A percentile compares a stretch with the other conserved stretches of the same genome.
phyloP scores from a whole-genome alignment of 1,140 invertebrate species.

The Polypedilum pembai region DNA sequence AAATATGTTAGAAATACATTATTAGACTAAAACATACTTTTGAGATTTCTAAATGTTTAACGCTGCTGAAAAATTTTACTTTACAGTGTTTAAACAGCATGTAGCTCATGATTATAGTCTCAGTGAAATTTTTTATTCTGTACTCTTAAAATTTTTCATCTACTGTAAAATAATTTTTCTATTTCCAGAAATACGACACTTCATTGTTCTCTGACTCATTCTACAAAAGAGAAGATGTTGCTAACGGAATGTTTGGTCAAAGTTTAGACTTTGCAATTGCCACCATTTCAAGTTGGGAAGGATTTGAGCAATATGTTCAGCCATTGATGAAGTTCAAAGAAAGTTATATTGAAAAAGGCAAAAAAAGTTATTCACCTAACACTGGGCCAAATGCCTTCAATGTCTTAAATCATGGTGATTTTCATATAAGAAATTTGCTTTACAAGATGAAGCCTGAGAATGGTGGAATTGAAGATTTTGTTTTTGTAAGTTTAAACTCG shows the following conservation, averaged over 20 bases:
- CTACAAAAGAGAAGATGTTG: background rate
- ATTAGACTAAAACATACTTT: too few species aligned
- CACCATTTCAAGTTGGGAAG: background rate
- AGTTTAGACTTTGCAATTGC: background rate
- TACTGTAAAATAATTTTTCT: too few species aligned
- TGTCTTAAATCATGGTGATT: constrained; percentile 1
- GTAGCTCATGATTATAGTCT: background rate
- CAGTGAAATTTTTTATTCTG: too few species aligned
- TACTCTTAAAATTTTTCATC: too few species aligned
- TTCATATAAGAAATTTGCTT: background rate
- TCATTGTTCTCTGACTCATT: background rate
- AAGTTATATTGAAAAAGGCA: background rate
- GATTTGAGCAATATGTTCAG: background rate
- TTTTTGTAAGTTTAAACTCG: background rate
- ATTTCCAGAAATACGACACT: background rate
- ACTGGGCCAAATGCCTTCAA: background rate
- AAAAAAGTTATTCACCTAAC: background rate
- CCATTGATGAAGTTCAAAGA: background rate
- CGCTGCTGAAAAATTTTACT: background rate
- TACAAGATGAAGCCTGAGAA: background rate
- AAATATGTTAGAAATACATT: too few species aligned
- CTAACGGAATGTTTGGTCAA: background rate
- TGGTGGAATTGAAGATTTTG: background rate
- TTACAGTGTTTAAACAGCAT: background rate
- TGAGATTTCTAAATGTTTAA: background rate